Base-by-base conservation (phyloP, 2,888 invertebrate species). In the Leucoma salicis region DNA sequence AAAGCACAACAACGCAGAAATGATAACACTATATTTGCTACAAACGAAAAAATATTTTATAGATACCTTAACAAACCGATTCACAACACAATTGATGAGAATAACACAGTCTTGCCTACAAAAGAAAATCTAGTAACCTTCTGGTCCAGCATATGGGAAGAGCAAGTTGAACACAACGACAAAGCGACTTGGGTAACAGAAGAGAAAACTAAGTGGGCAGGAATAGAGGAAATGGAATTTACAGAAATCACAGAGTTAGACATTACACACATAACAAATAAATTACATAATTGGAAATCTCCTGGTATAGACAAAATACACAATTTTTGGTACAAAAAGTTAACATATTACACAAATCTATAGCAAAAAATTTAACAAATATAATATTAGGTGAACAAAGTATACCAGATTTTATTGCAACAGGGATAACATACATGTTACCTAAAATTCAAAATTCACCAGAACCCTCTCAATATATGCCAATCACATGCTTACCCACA, bases 261-360 rank as follows among this genome's bases (percentile, higher is more conserved):
- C 14, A 40, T 40, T 2, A 21, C 10, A 11, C 7, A 33, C 21
- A 31, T 31, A n/a, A 42, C 37, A 14, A 10, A 14, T 11, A 37
- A 13, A 12, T 10, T 31, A 25, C 35, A 41, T 14, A 41, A 41
- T 16, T 35, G 35, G 41, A 41, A 41, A 25, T 35, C 35, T 4
- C 35, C 25, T 6, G 35, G 35, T 25, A 25, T 35, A 14, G 25
- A 25, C 14, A 35, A 37, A 18, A 10, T 31, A 8, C 31, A 37
- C 8, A 29, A 37, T 18, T 36, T 12, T 11, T 36, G 36, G 36
- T 36, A 29, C 14, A 36, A 36, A 29, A 32, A 42, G 28, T 16
- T 36, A 29, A 28, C 27, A 12, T n/a, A 27, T n/a, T 25, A 25
- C 25, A 25, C 10, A 2, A 25, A 25, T 10, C n/a, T 10, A 25